Conservation (phyloP, 2,113 vertebrate genomes). For the Chitala chitala region DNA sequence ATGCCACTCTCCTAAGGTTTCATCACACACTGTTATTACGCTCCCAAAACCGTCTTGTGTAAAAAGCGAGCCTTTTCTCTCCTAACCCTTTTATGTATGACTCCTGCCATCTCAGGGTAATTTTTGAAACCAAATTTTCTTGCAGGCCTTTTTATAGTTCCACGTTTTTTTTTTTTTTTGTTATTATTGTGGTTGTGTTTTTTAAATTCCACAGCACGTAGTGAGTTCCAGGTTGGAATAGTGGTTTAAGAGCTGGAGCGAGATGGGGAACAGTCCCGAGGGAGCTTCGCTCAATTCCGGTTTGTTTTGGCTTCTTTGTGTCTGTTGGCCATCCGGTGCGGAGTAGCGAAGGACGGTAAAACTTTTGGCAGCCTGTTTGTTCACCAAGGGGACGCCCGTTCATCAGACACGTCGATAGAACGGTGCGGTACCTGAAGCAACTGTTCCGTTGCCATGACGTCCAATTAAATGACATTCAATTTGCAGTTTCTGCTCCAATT, state of each 20-base stretch:
- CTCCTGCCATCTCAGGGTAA: neutral
- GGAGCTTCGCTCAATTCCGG: neutral
- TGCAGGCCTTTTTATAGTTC: constrained; percentile 11
- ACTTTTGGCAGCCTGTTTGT: neutral
- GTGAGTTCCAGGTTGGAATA: neutral
- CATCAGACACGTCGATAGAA: neutral
- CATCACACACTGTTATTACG: neutral
- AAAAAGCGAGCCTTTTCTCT: neutral
- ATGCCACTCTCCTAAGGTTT: neutral
- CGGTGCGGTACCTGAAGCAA: too few relatives aligned
- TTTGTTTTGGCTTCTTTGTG: neutral
- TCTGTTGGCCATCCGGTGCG: neutral
- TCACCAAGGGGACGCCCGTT: neutral
- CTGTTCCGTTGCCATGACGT: neutral
- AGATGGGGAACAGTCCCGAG: neutral
- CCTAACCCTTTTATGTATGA: constrained; percentile 3
- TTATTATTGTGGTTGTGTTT: neutral
- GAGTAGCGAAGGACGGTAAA: neutral
- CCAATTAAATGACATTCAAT: too few relatives aligned
- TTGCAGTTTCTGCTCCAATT: too few relatives aligned
- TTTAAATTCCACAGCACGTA: neutral
- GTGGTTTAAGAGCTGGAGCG: neutral
- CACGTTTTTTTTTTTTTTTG: neutral
- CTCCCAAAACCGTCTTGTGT: neutral
- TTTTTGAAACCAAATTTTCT: constrained; percentile 9